phyloP scores from a whole-genome alignment of 2,888 invertebrate species.

The Tyria jacobaeae region DNA sequence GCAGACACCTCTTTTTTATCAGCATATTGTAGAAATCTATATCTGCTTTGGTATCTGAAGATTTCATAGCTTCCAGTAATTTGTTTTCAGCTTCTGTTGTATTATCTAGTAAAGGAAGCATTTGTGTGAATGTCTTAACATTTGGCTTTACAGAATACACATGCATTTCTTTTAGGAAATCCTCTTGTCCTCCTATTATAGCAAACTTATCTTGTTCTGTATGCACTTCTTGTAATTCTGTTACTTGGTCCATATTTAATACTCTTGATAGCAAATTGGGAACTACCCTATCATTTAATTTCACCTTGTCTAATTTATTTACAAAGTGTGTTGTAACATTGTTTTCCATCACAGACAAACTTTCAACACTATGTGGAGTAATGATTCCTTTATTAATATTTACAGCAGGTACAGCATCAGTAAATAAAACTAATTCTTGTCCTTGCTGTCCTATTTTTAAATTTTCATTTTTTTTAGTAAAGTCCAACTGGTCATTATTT shows the following conservation, averaged over 20 bases:
- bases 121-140: conserved; percentile 92
- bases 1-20: conserved; percentile 92
- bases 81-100: conserved; percentile 89
- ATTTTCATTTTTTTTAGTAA: conserved; percentile 11
- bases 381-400: conserved; percentile 3
- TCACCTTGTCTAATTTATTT: conserved; percentile 39
- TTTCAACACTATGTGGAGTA: not conserved
- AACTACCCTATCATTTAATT: conserved; percentile 59
- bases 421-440: conserved; percentile 23
- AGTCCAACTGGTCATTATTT: conserved; percentile 20
- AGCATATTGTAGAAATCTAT: conserved; percentile 94
- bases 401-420: conserved; percentile 3
- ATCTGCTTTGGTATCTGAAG: conserved; percentile 88
- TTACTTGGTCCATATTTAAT: conserved; percentile 88
- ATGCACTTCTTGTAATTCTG: conserved; percentile 86
- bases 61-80: conserved; percentile 88
- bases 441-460: conserved; percentile 23
- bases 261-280: conserved; percentile 89
- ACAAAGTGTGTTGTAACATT: conserved; percentile 51
- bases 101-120: conserved; percentile 90
- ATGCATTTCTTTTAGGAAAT: conserved; percentile 92
- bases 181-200: conserved; percentile 92
- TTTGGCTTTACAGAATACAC: conserved; percentile 89
- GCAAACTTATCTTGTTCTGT: conserved; percentile 89
- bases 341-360: conserved; percentile 27